A percentile compares a stretch with the other conserved stretches of the same genome.
Conservation (phyloP, 2,888 invertebrate genomes). For the Eulithis prunata region DNA sequence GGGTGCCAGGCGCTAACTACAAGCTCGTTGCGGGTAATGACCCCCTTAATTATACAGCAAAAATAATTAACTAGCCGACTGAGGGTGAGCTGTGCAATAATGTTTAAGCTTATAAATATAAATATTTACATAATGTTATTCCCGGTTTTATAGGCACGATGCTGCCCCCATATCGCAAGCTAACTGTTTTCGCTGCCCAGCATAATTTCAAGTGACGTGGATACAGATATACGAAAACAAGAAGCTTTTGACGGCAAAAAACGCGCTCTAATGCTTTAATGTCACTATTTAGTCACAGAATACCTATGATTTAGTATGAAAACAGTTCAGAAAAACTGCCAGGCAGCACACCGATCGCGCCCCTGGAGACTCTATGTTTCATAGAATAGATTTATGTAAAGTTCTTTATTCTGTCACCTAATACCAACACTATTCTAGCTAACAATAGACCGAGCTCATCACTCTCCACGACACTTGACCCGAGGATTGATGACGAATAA, state of each 20-base stretch:
- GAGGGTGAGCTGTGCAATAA: constrained; percentile 31
- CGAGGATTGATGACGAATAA: constrained; percentile 30
- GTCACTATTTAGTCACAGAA: too few relatives aligned
- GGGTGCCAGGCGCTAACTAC: constrained; percentile 1
- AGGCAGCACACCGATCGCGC: too few relatives aligned
- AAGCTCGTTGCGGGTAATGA: constrained; percentile 41
- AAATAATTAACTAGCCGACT: constrained; percentile 43
- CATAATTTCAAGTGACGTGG: too few relatives aligned
- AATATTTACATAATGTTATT: not conserved
- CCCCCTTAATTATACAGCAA: constrained; percentile 52
- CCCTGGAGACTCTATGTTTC: too few relatives aligned
- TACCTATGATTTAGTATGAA: too few relatives aligned
- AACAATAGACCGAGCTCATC: constrained; percentile 12
- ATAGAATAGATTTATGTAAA: not conserved
- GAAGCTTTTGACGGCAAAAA: too few relatives aligned
- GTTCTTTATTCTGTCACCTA: not conserved
- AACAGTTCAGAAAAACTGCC: too few relatives aligned
- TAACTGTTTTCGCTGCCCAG: too few relatives aligned
- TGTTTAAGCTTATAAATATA: not conserved
- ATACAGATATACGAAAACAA: too few relatives aligned
- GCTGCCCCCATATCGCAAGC: too few relatives aligned
- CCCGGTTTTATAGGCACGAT: too few relatives aligned
- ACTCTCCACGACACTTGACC: constrained; percentile 23
- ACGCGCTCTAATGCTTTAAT: too few relatives aligned
- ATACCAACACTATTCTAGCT: not conserved